These are phyloP conservation scores for Alaudala cheleensis DNA, from an alignment of 2,113 vertebrate species.

Conservation along the genomic window DNA sequence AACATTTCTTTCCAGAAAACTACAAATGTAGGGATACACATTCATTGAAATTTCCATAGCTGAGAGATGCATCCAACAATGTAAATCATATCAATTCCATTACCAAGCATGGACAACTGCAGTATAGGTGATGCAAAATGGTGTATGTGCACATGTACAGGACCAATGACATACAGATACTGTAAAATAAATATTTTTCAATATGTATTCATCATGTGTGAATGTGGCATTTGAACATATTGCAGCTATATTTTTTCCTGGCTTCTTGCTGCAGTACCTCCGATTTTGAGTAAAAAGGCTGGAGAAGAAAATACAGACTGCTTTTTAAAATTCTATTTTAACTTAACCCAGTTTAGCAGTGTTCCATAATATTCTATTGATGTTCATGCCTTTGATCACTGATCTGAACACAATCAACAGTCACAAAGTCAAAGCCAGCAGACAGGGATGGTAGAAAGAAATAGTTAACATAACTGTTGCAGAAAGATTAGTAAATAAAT, in stretches of 20 bases:
- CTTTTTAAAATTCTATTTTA: constrained; percentile 1
- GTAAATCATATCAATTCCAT: neutral
- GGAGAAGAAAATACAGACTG: neutral
- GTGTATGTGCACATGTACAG: neutral
- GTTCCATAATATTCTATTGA: neutral
- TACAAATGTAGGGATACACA: accelerated
- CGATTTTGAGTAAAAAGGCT: neutral
- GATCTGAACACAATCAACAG: neutral
- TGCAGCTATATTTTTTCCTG: neutral
- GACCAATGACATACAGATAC: neutral
- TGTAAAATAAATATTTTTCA: neutral
- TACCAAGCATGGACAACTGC: neutral
- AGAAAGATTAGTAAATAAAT: neutral
- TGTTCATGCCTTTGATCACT: neutral
- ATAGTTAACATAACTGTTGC: neutral
- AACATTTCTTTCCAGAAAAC: neutral
- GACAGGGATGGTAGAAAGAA: neutral
- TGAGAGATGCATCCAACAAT: neutral
- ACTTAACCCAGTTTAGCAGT: neutral
- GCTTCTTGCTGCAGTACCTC: neutral
- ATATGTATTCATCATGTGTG: neutral
- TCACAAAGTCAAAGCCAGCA: neutral
- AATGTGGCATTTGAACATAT: neutral
- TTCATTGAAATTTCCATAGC: neutral
- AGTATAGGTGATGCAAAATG: neutral